Conservation (phyloP, 2,113 vertebrate genomes). For the Scytalopus superciliaris region DNA sequence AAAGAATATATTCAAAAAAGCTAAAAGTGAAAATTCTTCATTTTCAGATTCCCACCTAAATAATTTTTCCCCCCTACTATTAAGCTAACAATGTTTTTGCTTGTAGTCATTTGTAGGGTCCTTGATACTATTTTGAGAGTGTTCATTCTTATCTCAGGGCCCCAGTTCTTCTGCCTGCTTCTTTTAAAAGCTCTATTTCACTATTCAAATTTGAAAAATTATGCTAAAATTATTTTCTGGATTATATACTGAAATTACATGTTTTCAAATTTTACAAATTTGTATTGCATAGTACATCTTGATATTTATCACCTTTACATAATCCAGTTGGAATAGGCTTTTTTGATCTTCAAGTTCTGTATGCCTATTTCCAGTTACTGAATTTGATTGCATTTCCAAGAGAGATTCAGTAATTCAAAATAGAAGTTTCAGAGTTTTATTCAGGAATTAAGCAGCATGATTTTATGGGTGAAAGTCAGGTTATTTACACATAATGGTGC, state of each 20-base stretch:
- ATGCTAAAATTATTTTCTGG: not conserved
- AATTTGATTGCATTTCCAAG: not conserved
- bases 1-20: not conserved
- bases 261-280: not conserved
- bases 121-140: not conserved
- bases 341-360: not conserved
- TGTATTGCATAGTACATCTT: not conserved
- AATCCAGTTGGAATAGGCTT: not conserved
- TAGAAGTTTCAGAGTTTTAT: not conserved
- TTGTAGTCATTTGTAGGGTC: not conserved
- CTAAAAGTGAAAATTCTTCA: not conserved
- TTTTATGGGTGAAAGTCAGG: not conserved
- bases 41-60: not conserved
- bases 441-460: not conserved
- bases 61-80: accelerated
- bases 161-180: not conserved
- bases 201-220: not conserved
- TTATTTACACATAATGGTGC: not conserved
- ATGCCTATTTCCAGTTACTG: not conserved
- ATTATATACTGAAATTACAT: not conserved
- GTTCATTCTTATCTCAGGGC: not conserved
- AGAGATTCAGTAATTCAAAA: not conserved
- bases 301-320: not conserved
- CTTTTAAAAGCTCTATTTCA: not conserved
- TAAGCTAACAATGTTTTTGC: not conserved